Conservation (phyloP, 2,113 vertebrate species). For the Okapia johnstoni region DNA sequence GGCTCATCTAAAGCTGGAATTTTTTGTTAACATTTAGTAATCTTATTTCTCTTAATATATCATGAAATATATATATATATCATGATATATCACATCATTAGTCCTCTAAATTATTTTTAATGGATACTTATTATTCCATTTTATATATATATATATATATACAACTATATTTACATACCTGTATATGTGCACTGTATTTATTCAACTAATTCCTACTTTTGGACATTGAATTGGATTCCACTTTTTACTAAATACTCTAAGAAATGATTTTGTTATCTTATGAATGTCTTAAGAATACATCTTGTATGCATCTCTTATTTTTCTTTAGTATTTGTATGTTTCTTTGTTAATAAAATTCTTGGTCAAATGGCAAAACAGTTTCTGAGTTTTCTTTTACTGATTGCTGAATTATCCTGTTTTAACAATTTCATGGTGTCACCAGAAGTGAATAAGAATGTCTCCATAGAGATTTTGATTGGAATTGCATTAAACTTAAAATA, state of each 20-base stretch:
- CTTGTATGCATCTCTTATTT: not conserved
- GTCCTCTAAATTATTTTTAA: not conserved
- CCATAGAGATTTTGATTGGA: not conserved
- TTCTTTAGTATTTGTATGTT: not conserved
- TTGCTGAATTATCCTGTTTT: not conserved
- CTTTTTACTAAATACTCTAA: not conserved
- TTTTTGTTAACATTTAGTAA: not conserved
- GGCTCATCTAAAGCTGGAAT: not conserved
- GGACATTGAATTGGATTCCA: not conserved
- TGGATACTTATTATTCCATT: not conserved
- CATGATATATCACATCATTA: not conserved
- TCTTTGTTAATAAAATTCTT: conserved; percentile 13
- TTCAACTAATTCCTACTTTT: not conserved
- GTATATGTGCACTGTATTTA: not conserved
- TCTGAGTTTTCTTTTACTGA: not conserved
- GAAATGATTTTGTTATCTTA: not conserved
- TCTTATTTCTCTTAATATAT: not conserved
- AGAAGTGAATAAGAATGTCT: not conserved
- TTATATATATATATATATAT: not conserved
- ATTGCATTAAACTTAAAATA: not conserved
- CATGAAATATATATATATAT: not conserved
- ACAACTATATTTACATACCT: not conserved
- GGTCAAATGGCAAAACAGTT: not conserved
- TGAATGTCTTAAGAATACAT: not conserved
- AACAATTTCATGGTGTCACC: not conserved